Evolutionary conservation across 2,888 invertebrate genomes (phyloP).

Genomic region (Acrobasis repandana): DNA sequence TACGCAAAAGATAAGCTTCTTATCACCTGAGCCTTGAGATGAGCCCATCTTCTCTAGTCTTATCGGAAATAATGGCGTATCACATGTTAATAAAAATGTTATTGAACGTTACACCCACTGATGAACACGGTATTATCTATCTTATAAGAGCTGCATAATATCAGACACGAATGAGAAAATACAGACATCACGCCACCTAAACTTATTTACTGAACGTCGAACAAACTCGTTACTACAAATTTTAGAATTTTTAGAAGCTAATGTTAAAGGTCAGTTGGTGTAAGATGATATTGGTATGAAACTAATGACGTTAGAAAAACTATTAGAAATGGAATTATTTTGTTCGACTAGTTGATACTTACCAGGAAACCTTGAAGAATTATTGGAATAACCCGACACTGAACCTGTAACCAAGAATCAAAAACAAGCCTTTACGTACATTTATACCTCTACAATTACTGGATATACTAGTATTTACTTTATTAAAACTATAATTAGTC

Average conservation of each 20-base stretch:
- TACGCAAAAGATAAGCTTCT: constrained; percentile 42
- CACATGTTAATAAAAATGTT: constrained; percentile 9
- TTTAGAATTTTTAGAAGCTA: background rate
- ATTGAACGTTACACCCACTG: constrained; percentile 4
- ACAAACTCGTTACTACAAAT: background rate
- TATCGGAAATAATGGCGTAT: constrained; percentile 68
- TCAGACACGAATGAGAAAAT: background rate
- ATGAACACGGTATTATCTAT: background rate
- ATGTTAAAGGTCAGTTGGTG: background rate
- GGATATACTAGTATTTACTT: too few species aligned
- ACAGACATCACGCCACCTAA: background rate
- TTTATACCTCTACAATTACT: too few species aligned
- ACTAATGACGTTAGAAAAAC: background rate
- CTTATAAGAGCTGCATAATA: background rate
- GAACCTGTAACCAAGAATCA: too few species aligned
- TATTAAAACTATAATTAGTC: too few species aligned
- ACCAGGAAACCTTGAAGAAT: too few species aligned
- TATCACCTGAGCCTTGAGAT: constrained; percentile 68
- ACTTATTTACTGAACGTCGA: background rate
- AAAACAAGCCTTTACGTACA: too few species aligned
- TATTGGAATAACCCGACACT: too few species aligned
- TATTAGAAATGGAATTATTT: background rate
- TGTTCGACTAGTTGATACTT: too few species aligned
- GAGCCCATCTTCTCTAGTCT: constrained; percentile 57
- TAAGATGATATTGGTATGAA: background rate